Base-by-base conservation (phyloP, 2,797 vertebrate species). In the Ctenopoma multispine region DNA sequence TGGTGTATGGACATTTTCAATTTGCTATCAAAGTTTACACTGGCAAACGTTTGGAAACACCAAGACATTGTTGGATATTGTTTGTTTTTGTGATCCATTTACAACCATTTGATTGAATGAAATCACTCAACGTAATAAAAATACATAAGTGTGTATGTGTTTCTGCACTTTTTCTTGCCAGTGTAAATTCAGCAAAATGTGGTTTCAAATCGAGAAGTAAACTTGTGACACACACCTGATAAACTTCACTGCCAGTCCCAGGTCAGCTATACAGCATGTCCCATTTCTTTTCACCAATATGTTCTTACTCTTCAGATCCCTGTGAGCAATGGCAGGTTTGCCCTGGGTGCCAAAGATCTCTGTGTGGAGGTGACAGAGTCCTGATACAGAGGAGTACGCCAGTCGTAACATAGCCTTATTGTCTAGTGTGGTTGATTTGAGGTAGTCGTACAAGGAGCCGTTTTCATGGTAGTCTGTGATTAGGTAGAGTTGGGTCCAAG, bases 381-480 rank as follows among this genome's bases (percentile, higher is more conserved):
- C 98, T 0, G 96, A 98, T 51, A 97, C 96, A 0, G 97, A 96
- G 2, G 98, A 98, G 81, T 97, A 98, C 10, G 96, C 97, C 81
- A 99, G 88, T 20, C 95, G 95, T 67, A 99, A 89, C 96, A 97
- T 97, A 12, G 96, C 95, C 82, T 95, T 95, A 4, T 94, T 95
- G 82, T 99, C 98, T 31, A 99, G 92, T 1, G 97, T 98, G 72
- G 96, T 98, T 49, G 96, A 98, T 83, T 97, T 97, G 63, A 99
- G 93, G 78, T 97, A 99, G 87, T 99, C 98, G 18, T 99, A 99
- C 77, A 99, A 92, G 0, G 98, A 99, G 43, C 98, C 97, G 0
- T 95, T 97, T 89, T 99, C 98, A 31, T 99, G 97, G 80, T 98
- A 99, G 92, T 99, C 97, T 0, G 98, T 99, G 91, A 99, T 99